Percentiles rank a stretch among this genome's conserved stretches.
Evolutionary conservation across 2,797 vertebrate genomes (phyloP).

Genomic region (Lagodon rhomboides): DNA sequence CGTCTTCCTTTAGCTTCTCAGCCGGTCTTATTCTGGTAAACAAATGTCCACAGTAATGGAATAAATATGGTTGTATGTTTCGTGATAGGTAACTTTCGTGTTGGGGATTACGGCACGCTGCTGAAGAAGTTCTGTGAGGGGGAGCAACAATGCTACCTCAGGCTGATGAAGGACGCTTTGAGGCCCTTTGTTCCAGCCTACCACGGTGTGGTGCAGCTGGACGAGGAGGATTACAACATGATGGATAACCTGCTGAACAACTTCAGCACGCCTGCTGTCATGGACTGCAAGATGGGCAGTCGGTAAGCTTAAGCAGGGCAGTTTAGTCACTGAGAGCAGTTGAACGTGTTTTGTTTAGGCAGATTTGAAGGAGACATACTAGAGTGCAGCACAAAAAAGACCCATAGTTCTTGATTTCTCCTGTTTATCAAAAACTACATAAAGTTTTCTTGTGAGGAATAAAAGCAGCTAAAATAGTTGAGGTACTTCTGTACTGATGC

Average conservation of each 20-base stretch:
- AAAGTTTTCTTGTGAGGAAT: neutral
- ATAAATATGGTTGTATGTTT: neutral
- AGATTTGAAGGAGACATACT: neutral
- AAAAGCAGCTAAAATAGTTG: neutral
- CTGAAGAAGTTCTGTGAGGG: conserved; percentile 84
- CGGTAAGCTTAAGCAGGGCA: conserved; percentile 76
- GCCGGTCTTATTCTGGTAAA: neutral
- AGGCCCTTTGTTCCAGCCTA: conserved; percentile 84
- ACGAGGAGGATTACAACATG: conserved; percentile 89
- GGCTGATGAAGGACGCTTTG: conserved; percentile 82
- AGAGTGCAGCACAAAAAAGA: neutral
- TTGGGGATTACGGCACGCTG: conserved; percentile 80
- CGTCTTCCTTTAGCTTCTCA: neutral
- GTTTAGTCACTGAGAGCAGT: neutral
- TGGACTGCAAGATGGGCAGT: conserved; percentile 95
- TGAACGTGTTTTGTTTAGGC: neutral
- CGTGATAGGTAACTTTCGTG: conserved; percentile 81
- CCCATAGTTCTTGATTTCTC: neutral
- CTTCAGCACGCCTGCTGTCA: conserved; percentile 89
- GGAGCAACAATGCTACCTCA: conserved; percentile 82
- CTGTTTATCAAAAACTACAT: neutral
- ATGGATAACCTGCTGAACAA: conserved; percentile 91
- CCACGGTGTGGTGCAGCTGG: conserved; percentile 85
- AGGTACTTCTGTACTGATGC: neutral
- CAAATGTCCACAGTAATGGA: neutral